Conservation (phyloP, 2,797 vertebrate species). For the Helarctos malayanus region DNA sequence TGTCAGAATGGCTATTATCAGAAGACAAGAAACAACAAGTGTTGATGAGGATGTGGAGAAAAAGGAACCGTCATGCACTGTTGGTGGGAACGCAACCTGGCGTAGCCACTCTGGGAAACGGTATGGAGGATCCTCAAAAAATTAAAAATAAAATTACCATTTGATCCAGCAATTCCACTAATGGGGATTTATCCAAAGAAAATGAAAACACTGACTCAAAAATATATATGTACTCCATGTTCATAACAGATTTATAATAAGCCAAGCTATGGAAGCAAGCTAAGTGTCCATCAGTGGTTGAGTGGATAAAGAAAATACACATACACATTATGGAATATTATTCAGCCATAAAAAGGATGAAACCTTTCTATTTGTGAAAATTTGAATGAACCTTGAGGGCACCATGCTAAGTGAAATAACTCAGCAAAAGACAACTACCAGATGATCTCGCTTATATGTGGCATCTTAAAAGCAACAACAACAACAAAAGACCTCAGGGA, state of each 20-base stretch:
- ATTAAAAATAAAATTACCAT: neutral
- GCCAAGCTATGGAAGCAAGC: neutral
- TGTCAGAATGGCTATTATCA: neutral
- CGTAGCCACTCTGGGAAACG: neutral
- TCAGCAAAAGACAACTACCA: neutral
- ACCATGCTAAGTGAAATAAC: neutral
- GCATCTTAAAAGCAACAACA: neutral
- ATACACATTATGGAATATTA: neutral
- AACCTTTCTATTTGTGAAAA: neutral
- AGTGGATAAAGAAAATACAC: neutral
- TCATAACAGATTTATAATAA: neutral
- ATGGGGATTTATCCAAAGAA: neutral
- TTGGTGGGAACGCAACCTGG: neutral
- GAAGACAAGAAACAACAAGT: neutral
- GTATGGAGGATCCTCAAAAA: neutral
- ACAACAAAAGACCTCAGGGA: neutral
- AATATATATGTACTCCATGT: neutral
- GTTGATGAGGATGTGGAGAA: neutral
- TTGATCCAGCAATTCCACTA: neutral
- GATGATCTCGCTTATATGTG: neutral
- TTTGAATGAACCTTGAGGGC: neutral
- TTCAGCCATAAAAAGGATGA: neutral
- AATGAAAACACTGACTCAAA: neutral
- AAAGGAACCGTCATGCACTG: neutral
- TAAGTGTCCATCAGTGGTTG: neutral